Evolutionary conservation across 2,113 vertebrate genomes (phyloP), one percentile per base, ranked within the genome.

Genomic region (Columbina picui): DNA sequence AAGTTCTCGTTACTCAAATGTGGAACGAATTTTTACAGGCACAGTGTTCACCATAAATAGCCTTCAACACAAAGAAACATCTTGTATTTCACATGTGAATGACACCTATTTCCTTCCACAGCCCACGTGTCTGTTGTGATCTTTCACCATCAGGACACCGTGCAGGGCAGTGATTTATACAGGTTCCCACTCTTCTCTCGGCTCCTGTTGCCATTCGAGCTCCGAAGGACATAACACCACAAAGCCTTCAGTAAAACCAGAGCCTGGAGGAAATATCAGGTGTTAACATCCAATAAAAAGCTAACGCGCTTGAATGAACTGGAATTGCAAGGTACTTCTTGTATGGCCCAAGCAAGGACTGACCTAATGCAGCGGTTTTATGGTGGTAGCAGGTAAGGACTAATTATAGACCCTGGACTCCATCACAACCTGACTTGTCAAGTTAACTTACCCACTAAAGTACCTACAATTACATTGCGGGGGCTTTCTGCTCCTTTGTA

Each of bases 251-350:
- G 75, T 7, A 29, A 74, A 26, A 84, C 13, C 69, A 41, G 69
- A 80, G 93, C 91, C 93, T 34, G 84, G 45, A 93, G 97, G 93
- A 91, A 92, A 91, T 43, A 21, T 53, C 97, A 96, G 96, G 95
- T 97, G 97, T 87, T 89, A 82, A 93, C 90, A 74, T 81, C 61
- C 87, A 68, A 85, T 96, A 93, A 96, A 87, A 91, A 83, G 38
- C 91, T 68, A 89, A 67, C 79, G 82, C 8, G 71, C 89, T 67
- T 14, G 81, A 93, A 43, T 30, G 93, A 79, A 78, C 36, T 1
- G 3, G 26, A 69, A 87, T 57, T 17, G 91, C 94, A 53, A 88
- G 55, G 91, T 57, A 83, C 78, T 30, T 55, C 83, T 56, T 13
- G 67, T 14, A 52, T 0, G 20, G 93, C 78, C 61, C 57, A 14